Evolutionary conservation across 2,797 vertebrate species (phyloP).

Genomic region (Discoglossus pictus): DNA sequence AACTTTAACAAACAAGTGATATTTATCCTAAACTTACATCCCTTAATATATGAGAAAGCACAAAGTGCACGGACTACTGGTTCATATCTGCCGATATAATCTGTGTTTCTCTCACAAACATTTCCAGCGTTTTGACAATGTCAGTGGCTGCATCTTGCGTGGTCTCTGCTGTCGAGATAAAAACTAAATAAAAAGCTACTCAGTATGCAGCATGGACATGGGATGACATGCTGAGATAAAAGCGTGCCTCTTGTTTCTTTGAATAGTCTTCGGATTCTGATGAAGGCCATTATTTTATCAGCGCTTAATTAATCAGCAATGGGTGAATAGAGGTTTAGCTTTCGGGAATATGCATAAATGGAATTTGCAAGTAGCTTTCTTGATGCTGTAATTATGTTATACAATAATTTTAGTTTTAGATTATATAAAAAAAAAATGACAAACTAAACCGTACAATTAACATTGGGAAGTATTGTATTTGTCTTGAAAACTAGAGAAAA

Average conservation of each 20-base stretch:
- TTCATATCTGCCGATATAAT: too few relatives aligned
- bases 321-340: background rate
- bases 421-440: too few relatives aligned
- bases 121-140: too few relatives aligned
- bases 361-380: conserved; percentile 20
- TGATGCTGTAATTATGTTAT: conserved; percentile 17
- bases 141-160: too few relatives aligned
- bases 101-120: too few relatives aligned
- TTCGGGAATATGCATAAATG: conserved; percentile 10
- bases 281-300: conserved; percentile 20
- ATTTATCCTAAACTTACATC: too few relatives aligned
- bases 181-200: background rate
- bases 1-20: too few relatives aligned
- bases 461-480: too few relatives aligned
- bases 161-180: conserved; percentile 1
- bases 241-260: conserved; percentile 4
- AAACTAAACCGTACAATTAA: too few relatives aligned
- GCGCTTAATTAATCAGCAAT: conserved; percentile 18
- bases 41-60: too few relatives aligned
- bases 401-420: background rate
- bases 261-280: background rate
- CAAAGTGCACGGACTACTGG: too few relatives aligned
- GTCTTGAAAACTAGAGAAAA: background rate
- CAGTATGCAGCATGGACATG: background rate
- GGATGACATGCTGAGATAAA: conserved; percentile 14